Evolutionary conservation across 2,888 invertebrate genomes (phyloP), one percentile per base, ranked within the genome.

Genomic region (Agrochola circellaris): DNA sequence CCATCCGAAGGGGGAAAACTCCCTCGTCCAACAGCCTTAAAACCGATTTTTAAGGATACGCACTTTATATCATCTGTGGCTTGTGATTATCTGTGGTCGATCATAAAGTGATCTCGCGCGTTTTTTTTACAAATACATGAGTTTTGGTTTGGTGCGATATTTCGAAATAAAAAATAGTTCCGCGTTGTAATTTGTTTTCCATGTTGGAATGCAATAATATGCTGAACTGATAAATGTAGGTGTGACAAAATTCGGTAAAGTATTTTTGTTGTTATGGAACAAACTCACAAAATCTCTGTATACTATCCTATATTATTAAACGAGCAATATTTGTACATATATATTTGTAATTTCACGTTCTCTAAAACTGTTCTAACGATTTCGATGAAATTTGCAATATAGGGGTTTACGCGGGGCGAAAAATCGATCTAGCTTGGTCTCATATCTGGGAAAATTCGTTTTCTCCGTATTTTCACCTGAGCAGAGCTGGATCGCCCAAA

Each of bases 1-100:
- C 82, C 58, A 82, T 84, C 87, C 86, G 84, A 89, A 87, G 87
- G 88, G 88, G 88, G 87, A 86, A 86, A 83, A 80, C 77, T 75
- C 73, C 79, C 84, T 80, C 84, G 81, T 83, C 90, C 85, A 87
- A 85, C 54, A 62, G 71, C 82, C 82, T 89, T 87, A 88, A 88
- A 90, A 88, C 79, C 86, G 86, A 85, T 89, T 89, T 90, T 89
- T 88, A 83, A 81, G 69, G 61, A 77, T 76, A 66, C 75, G 62
- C 77, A 74, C 62, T 80, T 81, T 79, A 65, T 65, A 62, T 77
- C 69, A 76, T 84, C 79, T 76, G 60, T 77, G 75, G 42, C 34
- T 67, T 83, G 17, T 56, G 26, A 79, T 80, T 77, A 81, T 82
- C 82, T 82, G 51, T 76, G 64, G 62, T n/a, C 4, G 48, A 64